Conservation (phyloP, 2,113 vertebrate genomes). For the Crotalus helleri region DNA sequence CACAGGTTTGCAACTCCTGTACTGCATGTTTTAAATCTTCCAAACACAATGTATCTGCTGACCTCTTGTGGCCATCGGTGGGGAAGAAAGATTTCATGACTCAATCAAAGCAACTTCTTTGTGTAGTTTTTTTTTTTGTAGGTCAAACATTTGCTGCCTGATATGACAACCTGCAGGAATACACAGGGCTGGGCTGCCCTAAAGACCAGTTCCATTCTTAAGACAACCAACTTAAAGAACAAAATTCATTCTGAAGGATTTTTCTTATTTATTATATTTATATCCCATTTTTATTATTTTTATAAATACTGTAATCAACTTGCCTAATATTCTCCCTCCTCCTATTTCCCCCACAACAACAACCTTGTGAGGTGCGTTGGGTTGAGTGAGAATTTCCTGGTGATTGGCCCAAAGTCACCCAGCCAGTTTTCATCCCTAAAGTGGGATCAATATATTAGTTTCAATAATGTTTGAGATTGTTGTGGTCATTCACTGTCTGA, state of each 20-base stretch:
- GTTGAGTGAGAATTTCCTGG: no score
- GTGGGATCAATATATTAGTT: no score
- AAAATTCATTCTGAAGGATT: background rate
- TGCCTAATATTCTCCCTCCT: no score
- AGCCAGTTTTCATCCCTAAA: no score
- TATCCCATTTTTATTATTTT: background rate
- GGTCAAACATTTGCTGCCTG: background rate
- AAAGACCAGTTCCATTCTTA: no score
- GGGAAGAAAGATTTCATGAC: slow-evolving; percentile 3
- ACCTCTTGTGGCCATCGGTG: slow-evolving; percentile 31
- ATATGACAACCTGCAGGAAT: background rate
- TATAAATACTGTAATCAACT: background rate
- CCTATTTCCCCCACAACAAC: no score
- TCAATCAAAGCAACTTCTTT: background rate
- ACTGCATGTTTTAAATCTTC: background rate
- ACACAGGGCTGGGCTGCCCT: background rate
- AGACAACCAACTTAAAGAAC: background rate
- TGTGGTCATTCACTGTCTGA: background rate
- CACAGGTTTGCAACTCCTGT: background rate
- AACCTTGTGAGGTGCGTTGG: no score
- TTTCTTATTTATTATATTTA: background rate
- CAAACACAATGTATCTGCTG: slow-evolving; percentile 27
- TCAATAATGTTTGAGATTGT: background rate
- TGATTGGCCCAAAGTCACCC: no score
- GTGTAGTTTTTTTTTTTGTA: background rate